Conservation (phyloP, 2,888 invertebrate species). For the Dinocampus coccinellae region DNA sequence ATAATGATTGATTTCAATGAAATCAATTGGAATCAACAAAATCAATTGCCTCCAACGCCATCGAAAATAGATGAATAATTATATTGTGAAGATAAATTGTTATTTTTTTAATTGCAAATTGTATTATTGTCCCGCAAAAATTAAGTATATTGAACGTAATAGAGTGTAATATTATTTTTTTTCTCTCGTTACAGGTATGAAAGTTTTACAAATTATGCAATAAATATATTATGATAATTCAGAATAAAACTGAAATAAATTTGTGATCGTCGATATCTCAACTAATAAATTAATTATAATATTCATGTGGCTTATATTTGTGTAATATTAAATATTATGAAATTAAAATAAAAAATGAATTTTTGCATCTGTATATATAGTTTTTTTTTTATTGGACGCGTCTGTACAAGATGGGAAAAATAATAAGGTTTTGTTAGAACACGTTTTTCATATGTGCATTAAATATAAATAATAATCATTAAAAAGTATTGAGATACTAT, state of each 20-base stretch:
- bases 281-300: neutral
- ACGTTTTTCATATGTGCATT: slow-evolving; percentile 33
- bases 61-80: slow-evolving; percentile 44
- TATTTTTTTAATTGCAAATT: neutral
- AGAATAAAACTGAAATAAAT: too few species aligned
- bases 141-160: neutral
- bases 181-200: neutral
- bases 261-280: too few species aligned
- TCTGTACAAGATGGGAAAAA: slow-evolving; percentile 44
- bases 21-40: slow-evolving; percentile 73
- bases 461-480: slow-evolving; percentile 45
- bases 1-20: slow-evolving; percentile 80
- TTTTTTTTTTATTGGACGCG: slow-evolving; percentile 44
- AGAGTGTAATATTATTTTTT: neutral
- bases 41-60: slow-evolving; percentile 69
- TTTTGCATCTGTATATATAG: slow-evolving; percentile 31
- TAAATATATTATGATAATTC: too few species aligned
- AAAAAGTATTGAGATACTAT: slow-evolving; percentile 47
- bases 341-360: neutral
- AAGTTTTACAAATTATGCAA: too few species aligned
- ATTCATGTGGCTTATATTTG: too few species aligned
- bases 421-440: slow-evolving; percentile 32
- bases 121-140: too few species aligned
- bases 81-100: slow-evolving; percentile 9
- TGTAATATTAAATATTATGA: neutral